Percentiles rank a stretch among this genome's conserved stretches.
phyloP scores from a whole-genome alignment of 2,113 vertebrate species.

The Paraplagusia blochii region DNA sequence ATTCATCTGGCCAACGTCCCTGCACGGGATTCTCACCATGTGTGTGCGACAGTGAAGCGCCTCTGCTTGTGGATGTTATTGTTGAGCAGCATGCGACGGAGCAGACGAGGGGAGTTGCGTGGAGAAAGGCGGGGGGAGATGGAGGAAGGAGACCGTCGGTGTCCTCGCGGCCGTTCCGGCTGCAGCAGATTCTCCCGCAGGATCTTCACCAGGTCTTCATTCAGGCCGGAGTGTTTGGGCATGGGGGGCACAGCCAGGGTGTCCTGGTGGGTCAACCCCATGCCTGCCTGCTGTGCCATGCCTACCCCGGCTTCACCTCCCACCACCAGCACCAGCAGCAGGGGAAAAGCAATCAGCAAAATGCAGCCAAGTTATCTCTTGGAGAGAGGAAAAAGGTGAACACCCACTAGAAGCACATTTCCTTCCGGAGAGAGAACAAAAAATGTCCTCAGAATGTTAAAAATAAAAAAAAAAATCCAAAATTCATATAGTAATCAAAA shows the following conservation, averaged over 20 bases:
- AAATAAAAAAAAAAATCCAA: constrained; percentile 32
- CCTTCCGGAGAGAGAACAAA: constrained; percentile 23
- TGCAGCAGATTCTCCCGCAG: constrained; percentile 95
- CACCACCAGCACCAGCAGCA: constrained; percentile 14
- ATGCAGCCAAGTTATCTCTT: constrained; percentile 11
- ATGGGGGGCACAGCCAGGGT: constrained; percentile 86
- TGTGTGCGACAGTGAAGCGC: constrained; percentile 96
- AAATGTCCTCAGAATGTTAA: constrained; percentile 19
- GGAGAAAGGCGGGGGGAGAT: constrained; percentile 89
- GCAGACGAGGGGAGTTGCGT: constrained; percentile 90
- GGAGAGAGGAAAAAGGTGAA: constrained; percentile 5
- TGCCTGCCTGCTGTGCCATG: constrained; percentile 89
- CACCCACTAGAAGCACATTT: background rate
- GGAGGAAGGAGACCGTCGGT: constrained; percentile 83
- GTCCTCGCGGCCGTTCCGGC: constrained; percentile 83
- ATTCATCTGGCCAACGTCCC: background rate
- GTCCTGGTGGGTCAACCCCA: constrained; percentile 80
- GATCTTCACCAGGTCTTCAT: constrained; percentile 95
- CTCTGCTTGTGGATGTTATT: constrained; percentile 94
- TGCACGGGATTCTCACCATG: constrained; percentile 83
- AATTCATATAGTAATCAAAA: constrained; percentile 24
- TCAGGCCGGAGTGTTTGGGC: constrained; percentile 90
- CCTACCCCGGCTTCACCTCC: constrained; percentile 73
- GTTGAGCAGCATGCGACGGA: constrained; percentile 92
- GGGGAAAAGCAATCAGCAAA: constrained; percentile 13